Evolutionary conservation across 2,888 invertebrate species (phyloP).

Genomic region (Drosophila seclusa): DNA sequence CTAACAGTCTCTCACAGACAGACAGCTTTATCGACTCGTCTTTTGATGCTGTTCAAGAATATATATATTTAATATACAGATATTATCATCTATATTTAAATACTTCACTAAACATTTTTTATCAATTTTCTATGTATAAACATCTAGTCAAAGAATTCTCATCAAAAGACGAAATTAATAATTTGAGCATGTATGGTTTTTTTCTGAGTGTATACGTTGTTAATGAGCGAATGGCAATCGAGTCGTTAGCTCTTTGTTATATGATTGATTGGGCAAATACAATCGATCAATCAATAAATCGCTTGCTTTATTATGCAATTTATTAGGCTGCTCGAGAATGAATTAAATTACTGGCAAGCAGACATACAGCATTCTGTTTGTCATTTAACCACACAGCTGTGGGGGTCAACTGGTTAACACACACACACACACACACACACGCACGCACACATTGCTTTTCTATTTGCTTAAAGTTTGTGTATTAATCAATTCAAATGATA

Average conservation of each 20-base stretch:
- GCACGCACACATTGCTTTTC: background rate
- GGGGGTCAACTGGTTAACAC: background rate
- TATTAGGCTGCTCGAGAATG: constrained; percentile 25
- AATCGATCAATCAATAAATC: constrained; percentile 62
- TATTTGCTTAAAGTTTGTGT: constrained; percentile 42
- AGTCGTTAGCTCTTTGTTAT: background rate
- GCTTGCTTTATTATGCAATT: constrained; percentile 35
- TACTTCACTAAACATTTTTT: background rate
- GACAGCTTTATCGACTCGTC: too few relatives aligned
- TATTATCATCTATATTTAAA: accelerated
- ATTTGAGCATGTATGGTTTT: background rate
- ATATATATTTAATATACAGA: background rate
- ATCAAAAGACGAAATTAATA: too few relatives aligned
- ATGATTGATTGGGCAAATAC: constrained; percentile 52
- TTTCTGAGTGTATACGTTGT: background rate
- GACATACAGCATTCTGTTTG: constrained; percentile 7
- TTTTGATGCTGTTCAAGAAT: background rate
- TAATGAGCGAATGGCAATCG: background rate
- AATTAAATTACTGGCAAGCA: constrained; percentile 13
- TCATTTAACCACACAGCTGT: constrained; percentile 23
- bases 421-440: background rate
- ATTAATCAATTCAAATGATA: constrained; percentile 59
- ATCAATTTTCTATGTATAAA: background rate
- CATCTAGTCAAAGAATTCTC: background rate
- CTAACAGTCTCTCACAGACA: background rate